Percentiles rank a stretch among this genome's conserved stretches.
Evolutionary conservation across 2,888 invertebrate genomes (phyloP).

Genomic region (Galerucella pusilla): DNA sequence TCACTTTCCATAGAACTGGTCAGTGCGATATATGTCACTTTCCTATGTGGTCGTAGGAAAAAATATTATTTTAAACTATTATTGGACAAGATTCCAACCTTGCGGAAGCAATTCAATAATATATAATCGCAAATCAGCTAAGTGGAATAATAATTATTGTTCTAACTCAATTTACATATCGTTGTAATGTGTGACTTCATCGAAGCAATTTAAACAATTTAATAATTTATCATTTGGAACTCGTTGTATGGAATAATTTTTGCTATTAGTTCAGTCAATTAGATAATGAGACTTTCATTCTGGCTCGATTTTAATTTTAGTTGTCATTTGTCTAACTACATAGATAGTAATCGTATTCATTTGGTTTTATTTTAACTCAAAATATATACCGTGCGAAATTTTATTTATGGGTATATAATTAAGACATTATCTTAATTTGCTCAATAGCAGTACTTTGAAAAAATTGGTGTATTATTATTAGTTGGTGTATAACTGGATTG

Average conservation of each 20-base stretch:
- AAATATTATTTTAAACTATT: not conserved
- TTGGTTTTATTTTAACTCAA: not conserved
- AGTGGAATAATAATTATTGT: slow-evolving; percentile 29
- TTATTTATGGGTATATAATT: too few species aligned
- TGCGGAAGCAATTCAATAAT: slow-evolving; percentile 8
- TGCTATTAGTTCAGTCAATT: slow-evolving; percentile 38
- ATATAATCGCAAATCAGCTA: slow-evolving; percentile 7
- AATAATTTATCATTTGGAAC: slow-evolving; percentile 42
- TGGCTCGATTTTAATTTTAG: slow-evolving; percentile 32
- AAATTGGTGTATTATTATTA: too few species aligned
- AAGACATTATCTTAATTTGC: too few species aligned
- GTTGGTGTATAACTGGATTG: too few species aligned
- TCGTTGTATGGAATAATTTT: slow-evolving; percentile 38
- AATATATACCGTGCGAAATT: too few species aligned
- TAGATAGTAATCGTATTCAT: slow-evolving; percentile 2
- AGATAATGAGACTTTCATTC: slow-evolving; percentile 36
- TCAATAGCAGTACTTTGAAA: too few species aligned
- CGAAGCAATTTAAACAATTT: slow-evolving; percentile 38
- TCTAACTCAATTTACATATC: slow-evolving; percentile 34
- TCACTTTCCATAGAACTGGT: too few species aligned
- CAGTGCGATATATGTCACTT: too few species aligned
- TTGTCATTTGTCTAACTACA: not conserved
- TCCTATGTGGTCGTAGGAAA: too few species aligned
- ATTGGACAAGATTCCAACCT: not conserved
- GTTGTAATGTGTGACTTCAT: slow-evolving; percentile 36